phyloP scores from a whole-genome alignment of 92 coral and sea anemone species.

The Phenganax marumi region DNA sequence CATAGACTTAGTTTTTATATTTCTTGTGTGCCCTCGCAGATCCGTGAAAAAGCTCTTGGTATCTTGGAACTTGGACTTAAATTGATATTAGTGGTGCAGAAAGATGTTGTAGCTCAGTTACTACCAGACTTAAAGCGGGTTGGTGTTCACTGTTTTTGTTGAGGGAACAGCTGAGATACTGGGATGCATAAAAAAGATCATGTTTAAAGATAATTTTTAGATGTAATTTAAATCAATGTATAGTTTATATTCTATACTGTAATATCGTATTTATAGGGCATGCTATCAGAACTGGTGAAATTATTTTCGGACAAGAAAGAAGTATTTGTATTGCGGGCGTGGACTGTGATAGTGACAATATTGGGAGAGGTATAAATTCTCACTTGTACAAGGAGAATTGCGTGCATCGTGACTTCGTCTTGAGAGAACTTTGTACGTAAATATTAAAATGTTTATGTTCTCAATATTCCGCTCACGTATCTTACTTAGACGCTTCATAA shows the following conservation, averaged over 20 bases:
- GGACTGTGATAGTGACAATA: conserved; percentile 82
- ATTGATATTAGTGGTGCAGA: conserved; percentile 62
- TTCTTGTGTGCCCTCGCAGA: conserved; percentile 46
- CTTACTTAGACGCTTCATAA: conserved; percentile 68
- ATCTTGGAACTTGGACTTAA: conserved; percentile 69
- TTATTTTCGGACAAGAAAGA: conserved; percentile 75
- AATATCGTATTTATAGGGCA: conserved; percentile 47
- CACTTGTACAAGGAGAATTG: no score
- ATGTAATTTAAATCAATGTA: no score
- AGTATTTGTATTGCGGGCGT: conserved; percentile 74
- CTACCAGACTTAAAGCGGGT: conserved; percentile 77
- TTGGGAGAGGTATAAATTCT: conserved; percentile 74
- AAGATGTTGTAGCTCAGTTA: conserved; percentile 60
- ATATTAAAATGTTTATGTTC: background rate
- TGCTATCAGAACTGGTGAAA: conserved; percentile 66
- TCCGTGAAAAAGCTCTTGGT: conserved; percentile 80
- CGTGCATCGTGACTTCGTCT: background rate
- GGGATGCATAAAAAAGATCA: no score
- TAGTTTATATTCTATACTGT: no score
- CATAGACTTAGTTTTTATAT: background rate
- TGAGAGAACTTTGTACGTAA: background rate
- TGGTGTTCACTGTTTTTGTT: conserved; percentile 22
- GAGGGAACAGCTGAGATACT: no score
- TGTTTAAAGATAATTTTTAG: no score
- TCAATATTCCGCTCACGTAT: background rate